These are phyloP conservation scores for Sapajus apella DNA, from an alignment of 2,113 vertebrate species.

Conservation along the genomic window DNA sequence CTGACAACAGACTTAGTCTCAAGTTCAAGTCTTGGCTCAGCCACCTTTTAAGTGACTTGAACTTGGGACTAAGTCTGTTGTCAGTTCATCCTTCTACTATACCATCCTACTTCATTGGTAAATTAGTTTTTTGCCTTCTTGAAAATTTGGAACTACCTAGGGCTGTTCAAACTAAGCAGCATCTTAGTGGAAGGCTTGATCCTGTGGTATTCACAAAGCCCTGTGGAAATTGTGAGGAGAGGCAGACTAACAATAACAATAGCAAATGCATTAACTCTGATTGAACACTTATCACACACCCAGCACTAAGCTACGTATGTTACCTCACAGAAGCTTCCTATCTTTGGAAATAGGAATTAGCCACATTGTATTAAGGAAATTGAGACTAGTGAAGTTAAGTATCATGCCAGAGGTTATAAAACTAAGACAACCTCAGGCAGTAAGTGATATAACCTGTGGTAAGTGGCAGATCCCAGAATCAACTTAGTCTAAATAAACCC, in stretches of 20 bases:
- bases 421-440: not conserved
- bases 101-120: not conserved
- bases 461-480: not conserved
- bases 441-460: not conserved
- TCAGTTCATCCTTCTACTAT: not conserved
- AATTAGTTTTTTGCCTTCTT: conserved; percentile 30
- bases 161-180: not conserved
- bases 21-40: not conserved
- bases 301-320: not conserved
- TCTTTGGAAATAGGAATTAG: conserved; percentile 23
- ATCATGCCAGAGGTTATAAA: conserved; percentile 7
- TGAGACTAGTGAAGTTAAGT: conserved; percentile 21
- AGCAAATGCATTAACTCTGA: not conserved
- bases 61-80: not conserved
- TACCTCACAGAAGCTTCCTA: not conserved
- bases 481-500: not conserved
- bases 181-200: not conserved
- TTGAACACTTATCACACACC: not conserved
- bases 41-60: not conserved
- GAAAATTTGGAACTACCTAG: not conserved
- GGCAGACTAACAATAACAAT: not conserved
- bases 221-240: not conserved
- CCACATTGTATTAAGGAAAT: conserved; percentile 26
- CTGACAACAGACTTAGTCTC: not conserved
- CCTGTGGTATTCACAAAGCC: not conserved